A percentile compares a stretch with the other conserved stretches of the same genome.
These are phyloP conservation scores for Albula glossodonta DNA, from an alignment of 2,113 vertebrate genomes.

Conservation along the genomic window DNA sequence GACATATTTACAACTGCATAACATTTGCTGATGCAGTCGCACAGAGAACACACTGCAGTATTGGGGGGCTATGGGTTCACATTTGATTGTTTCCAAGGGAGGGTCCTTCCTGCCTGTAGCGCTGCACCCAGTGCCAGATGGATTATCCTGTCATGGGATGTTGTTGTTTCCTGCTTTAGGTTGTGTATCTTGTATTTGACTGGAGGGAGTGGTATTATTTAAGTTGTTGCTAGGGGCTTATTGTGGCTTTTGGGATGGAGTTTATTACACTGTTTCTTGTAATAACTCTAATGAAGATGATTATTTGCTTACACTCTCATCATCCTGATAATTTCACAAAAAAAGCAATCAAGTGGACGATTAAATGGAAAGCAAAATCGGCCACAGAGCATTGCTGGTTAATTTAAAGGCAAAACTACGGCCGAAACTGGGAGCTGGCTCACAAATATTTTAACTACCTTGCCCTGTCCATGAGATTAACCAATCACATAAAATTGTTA, in stretches of 20 bases:
- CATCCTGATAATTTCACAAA: neutral
- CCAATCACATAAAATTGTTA: too few species aligned
- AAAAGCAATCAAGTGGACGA: neutral
- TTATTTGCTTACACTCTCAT: neutral
- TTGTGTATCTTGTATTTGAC: neutral
- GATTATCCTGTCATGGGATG: neutral
- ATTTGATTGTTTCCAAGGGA: too few species aligned
- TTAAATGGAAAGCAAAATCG: neutral
- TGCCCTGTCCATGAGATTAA: neutral
- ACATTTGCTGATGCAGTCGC: neutral
- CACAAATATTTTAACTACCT: neutral
- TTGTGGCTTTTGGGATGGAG: neutral
- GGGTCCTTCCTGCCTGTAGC: too few species aligned
- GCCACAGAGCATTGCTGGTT: neutral
- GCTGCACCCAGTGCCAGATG: neutral
- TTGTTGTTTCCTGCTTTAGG: neutral
- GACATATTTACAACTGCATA: neutral
- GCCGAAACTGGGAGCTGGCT: neutral
- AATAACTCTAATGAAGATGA: neutral
- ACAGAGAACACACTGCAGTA: neutral
- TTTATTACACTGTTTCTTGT: neutral
- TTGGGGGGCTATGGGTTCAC: too few species aligned
- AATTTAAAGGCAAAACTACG: neutral
- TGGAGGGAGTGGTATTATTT: constrained; percentile 1
- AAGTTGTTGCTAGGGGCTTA: neutral